Evolutionary conservation across 1,140 invertebrate species (phyloP).

Genomic region (Euschistus heros): DNA sequence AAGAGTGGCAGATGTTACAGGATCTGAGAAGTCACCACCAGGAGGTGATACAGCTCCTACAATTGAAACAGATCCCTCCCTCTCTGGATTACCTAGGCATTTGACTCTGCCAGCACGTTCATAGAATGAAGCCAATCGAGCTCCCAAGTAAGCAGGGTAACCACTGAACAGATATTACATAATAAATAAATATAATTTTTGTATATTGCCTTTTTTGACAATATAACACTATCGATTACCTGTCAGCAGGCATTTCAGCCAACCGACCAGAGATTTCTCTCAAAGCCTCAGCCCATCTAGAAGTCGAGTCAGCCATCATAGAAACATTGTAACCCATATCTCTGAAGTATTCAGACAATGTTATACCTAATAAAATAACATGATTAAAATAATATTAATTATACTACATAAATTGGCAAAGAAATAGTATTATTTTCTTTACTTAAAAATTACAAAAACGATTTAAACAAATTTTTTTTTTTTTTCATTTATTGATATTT

Average conservation of each 20-base stretch:
- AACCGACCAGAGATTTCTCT: constrained; percentile 99
- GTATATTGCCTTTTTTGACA: neutral
- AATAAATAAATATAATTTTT: neutral
- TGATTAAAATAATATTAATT: no score
- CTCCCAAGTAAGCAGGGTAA: constrained; percentile 97
- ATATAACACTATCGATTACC: constrained; percentile 28
- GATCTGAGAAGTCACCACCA: constrained; percentile 99
- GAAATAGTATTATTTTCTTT: no score
- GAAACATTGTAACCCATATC: constrained; percentile 99
- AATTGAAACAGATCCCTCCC: constrained; percentile 97
- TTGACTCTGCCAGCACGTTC: constrained; percentile 96
- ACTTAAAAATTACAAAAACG: no score
- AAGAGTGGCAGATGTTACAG: constrained; percentile 96
- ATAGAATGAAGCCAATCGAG: constrained; percentile 97
- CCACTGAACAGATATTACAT: constrained; percentile 52
- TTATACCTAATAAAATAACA: constrained; percentile 60
- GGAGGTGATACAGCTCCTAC: constrained; percentile 99
- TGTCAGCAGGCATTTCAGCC: constrained; percentile 98
- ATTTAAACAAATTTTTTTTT: no score
- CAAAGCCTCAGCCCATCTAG: constrained; percentile 98
- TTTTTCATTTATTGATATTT: no score
- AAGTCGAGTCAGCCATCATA: constrained; percentile 99
- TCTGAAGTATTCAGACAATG: constrained; percentile 94
- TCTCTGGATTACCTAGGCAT: constrained; percentile 94
- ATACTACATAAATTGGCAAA: no score